phyloP scores from a whole-genome alignment of 2,797 vertebrate species.

The Microctenopoma steveboyesi region DNA sequence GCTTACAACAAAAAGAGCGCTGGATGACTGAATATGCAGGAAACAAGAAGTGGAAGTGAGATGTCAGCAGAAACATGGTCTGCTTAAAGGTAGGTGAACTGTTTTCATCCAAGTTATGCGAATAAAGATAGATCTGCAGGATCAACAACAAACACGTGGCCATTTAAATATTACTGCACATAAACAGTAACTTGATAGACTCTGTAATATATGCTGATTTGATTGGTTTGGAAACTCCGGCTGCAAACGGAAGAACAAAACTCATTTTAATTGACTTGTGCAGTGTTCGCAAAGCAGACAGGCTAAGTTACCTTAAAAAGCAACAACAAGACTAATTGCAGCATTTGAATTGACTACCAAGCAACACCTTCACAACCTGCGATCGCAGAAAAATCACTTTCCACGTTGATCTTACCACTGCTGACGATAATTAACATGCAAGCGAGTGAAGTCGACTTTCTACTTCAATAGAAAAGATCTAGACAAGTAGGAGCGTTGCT shows the following conservation, averaged over 20 bases:
- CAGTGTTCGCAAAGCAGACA: neutral
- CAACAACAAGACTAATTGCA: constrained; percentile 18
- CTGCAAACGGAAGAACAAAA: neutral
- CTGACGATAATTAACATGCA: constrained; percentile 24
- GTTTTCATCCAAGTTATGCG: too few relatives aligned
- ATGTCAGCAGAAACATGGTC: too few relatives aligned
- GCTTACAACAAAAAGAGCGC: too few relatives aligned
- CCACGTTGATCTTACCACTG: neutral
- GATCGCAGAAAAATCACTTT: constrained; percentile 4
- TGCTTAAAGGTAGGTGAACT: too few relatives aligned
- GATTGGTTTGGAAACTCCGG: neutral
- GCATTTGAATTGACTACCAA: constrained; percentile 13
- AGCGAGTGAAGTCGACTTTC: neutral
- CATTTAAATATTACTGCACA: neutral
- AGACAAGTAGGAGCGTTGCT: neutral
- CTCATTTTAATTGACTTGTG: neutral
- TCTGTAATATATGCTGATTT: too few relatives aligned
- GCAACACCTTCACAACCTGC: constrained; percentile 27
- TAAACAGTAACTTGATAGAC: neutral
- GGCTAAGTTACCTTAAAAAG: constrained; percentile 8
- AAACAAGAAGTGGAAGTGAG: too few relatives aligned
- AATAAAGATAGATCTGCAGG: too few relatives aligned
- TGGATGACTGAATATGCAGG: too few relatives aligned
- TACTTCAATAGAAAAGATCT: neutral
- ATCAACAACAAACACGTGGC: neutral